phyloP scores from a whole-genome alignment of 2,888 invertebrate species.

The Ecliptopera silaceata region DNA sequence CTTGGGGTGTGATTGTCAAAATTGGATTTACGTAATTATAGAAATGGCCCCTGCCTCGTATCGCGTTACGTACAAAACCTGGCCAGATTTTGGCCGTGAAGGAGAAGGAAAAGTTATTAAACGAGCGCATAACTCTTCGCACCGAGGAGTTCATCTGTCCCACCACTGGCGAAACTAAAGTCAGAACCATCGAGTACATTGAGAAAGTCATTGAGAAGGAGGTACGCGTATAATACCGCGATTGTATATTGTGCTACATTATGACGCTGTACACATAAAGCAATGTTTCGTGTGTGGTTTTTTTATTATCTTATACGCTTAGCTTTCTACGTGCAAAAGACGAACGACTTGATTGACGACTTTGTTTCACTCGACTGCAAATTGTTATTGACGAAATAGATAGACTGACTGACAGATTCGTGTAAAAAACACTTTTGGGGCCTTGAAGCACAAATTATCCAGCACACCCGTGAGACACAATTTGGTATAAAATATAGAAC shows the following conservation, averaged over 20 bases:
- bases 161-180: constrained; percentile 91
- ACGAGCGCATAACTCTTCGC: constrained; percentile 93
- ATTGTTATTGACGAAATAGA: constrained; percentile 29
- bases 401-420: constrained; percentile 30
- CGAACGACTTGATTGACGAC: constrained; percentile 39
- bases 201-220: constrained; percentile 98
- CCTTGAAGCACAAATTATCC: constrained; percentile 35
- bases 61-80: constrained; percentile 93
- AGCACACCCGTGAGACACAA: constrained; percentile 36
- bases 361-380: constrained; percentile 7
- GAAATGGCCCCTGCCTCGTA: constrained; percentile 89
- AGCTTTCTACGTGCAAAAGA: constrained; percentile 71
- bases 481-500: constrained; percentile 26
- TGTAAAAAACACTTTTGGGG: constrained; percentile 36
- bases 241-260: constrained; percentile 71
- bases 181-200: constrained; percentile 96
- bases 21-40: constrained; percentile 80
- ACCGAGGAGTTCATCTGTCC: constrained; percentile 95
- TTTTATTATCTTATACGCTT: constrained; percentile 67
- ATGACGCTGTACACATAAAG: constrained; percentile 72
- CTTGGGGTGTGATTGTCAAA: constrained; percentile 73
- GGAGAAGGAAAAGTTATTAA: constrained; percentile 94
- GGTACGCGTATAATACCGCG: constrained; percentile 84
- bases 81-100: constrained; percentile 92
- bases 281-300: constrained; percentile 76